These are phyloP conservation scores for Cossypha polioptera DNA, from an alignment of 2,797 vertebrate genomes.

Conservation along the genomic window DNA sequence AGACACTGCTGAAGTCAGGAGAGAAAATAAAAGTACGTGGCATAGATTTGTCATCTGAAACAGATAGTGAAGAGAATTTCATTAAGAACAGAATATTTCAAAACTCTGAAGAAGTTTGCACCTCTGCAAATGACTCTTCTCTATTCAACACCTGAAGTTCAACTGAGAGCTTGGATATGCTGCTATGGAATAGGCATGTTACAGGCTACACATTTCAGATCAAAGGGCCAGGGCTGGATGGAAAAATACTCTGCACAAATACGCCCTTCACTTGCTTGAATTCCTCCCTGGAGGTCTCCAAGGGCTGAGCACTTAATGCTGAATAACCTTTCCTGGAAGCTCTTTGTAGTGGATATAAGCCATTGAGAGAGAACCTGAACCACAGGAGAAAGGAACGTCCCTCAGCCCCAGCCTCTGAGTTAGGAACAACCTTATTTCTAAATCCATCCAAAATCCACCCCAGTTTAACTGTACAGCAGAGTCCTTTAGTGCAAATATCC, in stretches of 20 bases:
- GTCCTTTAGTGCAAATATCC: not conserved
- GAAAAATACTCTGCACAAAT: not conserved
- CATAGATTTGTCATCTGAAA: not conserved
- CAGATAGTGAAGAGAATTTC: not conserved
- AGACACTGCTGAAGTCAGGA: fast-evolving
- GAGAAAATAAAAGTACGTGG: not conserved
- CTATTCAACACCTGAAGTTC: not conserved
- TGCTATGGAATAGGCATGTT: not conserved
- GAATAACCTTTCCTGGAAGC: not conserved
- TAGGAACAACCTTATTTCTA: not conserved
- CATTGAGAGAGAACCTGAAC: not conserved
- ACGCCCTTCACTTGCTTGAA: not conserved
- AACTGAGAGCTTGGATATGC: not conserved
- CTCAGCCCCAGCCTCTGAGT: not conserved
- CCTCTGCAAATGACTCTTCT: not conserved
- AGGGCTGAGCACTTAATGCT: not conserved
- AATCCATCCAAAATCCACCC: not conserved
- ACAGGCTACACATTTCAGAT: not conserved
- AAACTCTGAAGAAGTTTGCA: not conserved
- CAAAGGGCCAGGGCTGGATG: not conserved
- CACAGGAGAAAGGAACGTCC: not conserved
- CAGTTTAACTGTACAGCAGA: not conserved
- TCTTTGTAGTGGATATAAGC: not conserved
- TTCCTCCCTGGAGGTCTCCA: not conserved
- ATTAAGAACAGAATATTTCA: not conserved